Evolutionary conservation across 2,888 invertebrate species (phyloP), one percentile per base, ranked within the genome.

Genomic region (Acanthosepion pharaonis): DNA sequence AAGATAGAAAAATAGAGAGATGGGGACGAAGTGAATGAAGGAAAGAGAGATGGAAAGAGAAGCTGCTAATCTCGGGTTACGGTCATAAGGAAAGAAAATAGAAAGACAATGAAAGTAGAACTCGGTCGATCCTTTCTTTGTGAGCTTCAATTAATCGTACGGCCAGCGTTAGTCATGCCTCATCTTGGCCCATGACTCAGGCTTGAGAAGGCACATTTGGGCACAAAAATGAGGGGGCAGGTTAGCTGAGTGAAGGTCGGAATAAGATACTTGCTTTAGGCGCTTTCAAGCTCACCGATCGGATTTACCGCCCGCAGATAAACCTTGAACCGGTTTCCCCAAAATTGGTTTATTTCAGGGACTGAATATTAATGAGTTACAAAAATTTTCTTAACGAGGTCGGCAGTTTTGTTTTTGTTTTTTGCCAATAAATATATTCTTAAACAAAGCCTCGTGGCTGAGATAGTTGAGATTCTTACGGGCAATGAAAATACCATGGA

Each of bases 161-260:
- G n/a, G n/a, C 78, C 33, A 11, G n/a, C n/a, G 78, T 78, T 78
- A 78, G 78, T 78, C 78, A 78, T 78, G 33, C n/a, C 78, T 78
- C n/a, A 78, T 78, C 78, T 78, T 78, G n/a, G n/a, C n/a, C n/a
- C n/a, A 78, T 78, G 78, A 78, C n/a, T 78, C 78, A 78, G n/a
- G 78, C 11, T n/a, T n/a, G n/a, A 78, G 78, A 33, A 78, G 78
- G 78, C 78, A 78, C 78, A n/a, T 78, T 78, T 78, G n/a, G 78
- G 78, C 78, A 78, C n/a, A 78, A n/a, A 78, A 78, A n/a, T n/a
- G 9, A n/a, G 28, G 28, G 15, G n/a, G 33, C 33, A 11, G 78
- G 78, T n/a, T 33, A 33, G 78, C 9, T n/a, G 11, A n/a, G 11
- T 78, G n/a, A 78, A 78, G 20, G 25, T 18, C 20, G 25, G 28